These are phyloP conservation scores for Pomatostomus ruficeps DNA, from an alignment of 2,113 vertebrate species.

Conservation along the genomic window DNA sequence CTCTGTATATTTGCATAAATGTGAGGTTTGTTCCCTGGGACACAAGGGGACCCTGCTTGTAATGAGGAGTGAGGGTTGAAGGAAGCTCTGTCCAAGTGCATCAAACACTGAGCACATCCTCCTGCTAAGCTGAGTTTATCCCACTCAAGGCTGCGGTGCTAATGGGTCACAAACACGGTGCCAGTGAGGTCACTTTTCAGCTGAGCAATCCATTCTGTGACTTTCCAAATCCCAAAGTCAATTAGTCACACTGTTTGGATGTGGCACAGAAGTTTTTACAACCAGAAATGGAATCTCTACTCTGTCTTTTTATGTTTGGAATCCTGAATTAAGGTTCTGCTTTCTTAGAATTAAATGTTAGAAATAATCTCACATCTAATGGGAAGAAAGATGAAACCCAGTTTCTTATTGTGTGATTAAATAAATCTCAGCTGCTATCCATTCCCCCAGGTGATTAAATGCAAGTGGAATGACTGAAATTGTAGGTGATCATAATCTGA, in stretches of 20 bases:
- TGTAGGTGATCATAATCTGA: not conserved
- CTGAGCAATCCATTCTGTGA: not conserved
- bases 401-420: not conserved
- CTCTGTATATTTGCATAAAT: not conserved
- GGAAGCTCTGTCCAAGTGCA: not conserved
- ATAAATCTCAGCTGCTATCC: not conserved
- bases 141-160: not conserved
- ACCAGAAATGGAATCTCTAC: not conserved
- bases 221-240: not conserved
- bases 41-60: not conserved
- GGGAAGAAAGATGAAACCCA: not conserved
- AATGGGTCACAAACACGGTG: not conserved
- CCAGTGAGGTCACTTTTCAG: not conserved
- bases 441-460: not conserved
- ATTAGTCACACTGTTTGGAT: not conserved
- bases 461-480: not conserved
- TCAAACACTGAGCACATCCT: not conserved
- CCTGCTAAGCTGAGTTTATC: not conserved
- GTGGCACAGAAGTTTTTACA: not conserved
- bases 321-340: not conserved
- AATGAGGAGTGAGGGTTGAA: not conserved
- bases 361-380: not conserved
- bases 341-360: not conserved
- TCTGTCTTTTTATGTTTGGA: not conserved
- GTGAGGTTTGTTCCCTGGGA: not conserved